Base-by-base conservation (phyloP, 2,113 vertebrate species). In the Xiphophorus maculatus region DNA sequence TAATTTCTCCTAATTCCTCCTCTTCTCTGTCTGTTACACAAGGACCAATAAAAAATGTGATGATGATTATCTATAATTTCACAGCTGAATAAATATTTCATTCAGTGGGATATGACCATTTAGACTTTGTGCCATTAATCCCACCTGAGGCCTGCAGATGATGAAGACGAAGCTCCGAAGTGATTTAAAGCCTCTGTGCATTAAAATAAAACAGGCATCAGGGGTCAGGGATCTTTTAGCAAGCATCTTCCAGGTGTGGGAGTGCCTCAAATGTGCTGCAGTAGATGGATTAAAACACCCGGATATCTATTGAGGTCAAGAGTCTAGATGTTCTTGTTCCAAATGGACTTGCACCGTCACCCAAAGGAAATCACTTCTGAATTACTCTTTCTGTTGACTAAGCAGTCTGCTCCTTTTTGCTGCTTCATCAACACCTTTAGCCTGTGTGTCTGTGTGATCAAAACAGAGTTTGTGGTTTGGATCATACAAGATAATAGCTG, bases 301-400 rank as follows among this genome's bases (percentile, higher is more conserved):
- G 62, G 74, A 29, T 66, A 44, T 30, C 27, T 66, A 51, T 69
- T 62, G 32, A 62, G 63, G 65, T 77, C 80, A 79, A 69, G 42
- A 29, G n/a, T 61, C 44, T 62, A 71, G 29, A 69, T 84, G 63
- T 76, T 69, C 3, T 15, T 40, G 29, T 22, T 83, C 32, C 54
- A 77, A 75, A 76, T 70, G 79, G 42, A 66, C 65, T 35, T 28
- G 17, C 19, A 22, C 63, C 27, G 51, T 79, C 63, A 65, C 58
- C 63, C n/a, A 61, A 22, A 83, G 33, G 63, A 81, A 77, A 79
- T 70, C 62, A 42, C 60, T 2, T 65, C 30, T 61, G 63, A 76
- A 44, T 66, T 30, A 33, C 66, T 78, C 40, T 76, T 87, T 82
- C 58, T 87, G 77, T 83, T 61, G 82, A 84, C 35, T 76, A 83